These are phyloP conservation scores for Tenebrio molitor DNA, from an alignment of 1,140 invertebrate species.

Conservation along the genomic window DNA sequence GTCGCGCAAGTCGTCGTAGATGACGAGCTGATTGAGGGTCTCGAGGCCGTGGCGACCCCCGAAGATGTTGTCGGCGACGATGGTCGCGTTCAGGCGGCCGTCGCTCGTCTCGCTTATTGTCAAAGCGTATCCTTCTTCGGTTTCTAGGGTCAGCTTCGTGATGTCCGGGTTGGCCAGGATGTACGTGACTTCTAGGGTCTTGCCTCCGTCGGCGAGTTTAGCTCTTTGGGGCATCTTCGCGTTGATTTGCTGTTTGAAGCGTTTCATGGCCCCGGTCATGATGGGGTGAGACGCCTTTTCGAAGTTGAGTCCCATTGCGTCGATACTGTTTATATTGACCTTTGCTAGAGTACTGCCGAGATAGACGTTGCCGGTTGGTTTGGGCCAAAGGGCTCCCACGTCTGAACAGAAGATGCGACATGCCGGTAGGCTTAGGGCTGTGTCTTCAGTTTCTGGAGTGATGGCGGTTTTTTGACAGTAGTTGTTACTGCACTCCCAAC, in stretches of 20 bases:
- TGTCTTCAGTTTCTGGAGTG: slow-evolving; percentile 66
- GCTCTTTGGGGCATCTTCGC: slow-evolving; percentile 39
- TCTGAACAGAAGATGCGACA: slow-evolving; percentile 75
- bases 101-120: slow-evolving; percentile 66
- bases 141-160: slow-evolving; percentile 69
- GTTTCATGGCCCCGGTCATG: background rate
- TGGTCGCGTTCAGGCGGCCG: slow-evolving; percentile 72
- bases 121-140: slow-evolving; percentile 79
- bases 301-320: slow-evolving; percentile 38
- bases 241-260: slow-evolving; percentile 3
- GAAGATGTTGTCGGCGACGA: slow-evolving; percentile 77
- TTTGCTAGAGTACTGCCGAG: slow-evolving; percentile 73
- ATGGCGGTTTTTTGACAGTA: slow-evolving; percentile 71
- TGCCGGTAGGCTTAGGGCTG: slow-evolving; percentile 72
- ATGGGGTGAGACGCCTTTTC: background rate
- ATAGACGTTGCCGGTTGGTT: slow-evolving; percentile 75
- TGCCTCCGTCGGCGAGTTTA: slow-evolving; percentile 53
- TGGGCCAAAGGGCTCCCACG: slow-evolving; percentile 78
- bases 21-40: slow-evolving; percentile 82
- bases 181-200: slow-evolving; percentile 61
- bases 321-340: slow-evolving; percentile 73
- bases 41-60: slow-evolving; percentile 84
- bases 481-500: slow-evolving; percentile 70
- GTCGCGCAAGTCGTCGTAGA: slow-evolving; percentile 76
- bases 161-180: slow-evolving; percentile 59